Base-by-base conservation (phyloP, 1,140 invertebrate species). In the Maniola jurtina region DNA sequence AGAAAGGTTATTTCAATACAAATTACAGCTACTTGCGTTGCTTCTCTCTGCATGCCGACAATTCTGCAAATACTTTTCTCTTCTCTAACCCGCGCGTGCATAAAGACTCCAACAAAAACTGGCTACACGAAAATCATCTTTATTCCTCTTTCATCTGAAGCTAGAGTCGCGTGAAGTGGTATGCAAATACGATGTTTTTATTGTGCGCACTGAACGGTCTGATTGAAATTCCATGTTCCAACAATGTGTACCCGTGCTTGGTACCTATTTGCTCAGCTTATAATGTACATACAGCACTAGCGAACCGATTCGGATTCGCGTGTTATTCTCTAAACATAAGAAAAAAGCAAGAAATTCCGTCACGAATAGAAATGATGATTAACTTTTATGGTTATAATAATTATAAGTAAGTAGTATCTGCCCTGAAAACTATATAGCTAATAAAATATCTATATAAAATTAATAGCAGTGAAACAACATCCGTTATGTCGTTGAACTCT, bases 161-260 rank as follows among this genome's bases (percentile, higher is more conserved):
- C 40, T 48, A 64, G 66, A 78, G 40, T 81, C 11, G 36, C 25
- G 13, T 74, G 70, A 35, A 25, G 45, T 11, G 8, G 0, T n/a
- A 48, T 14, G 14, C 10, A 64, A 14, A 77, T 81, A 72, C 6
- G 72, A 11, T 75, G 8, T 69, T 73, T 66, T 56, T 36, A 15
- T 47, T 68, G 15, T 11, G 13, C 11, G n/a, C 35, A 40, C 42
- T 15, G 16, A 34, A 61, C 50, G 59, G 66, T 76, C 80, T 89
- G 87, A 89, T 89, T 89, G 87, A 89, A 88, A 89, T 89, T 89
- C 87, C 85, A 73, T 89, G 87, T 88, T 84, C 82, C 79, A 81
- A 83, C 86, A 84, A 81, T 86, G 81, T 89, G 76, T 84, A 84
- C 77, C 71, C 74, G 71, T 79, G 77, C 74, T 81, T 79, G 78